Base-by-base conservation (phyloP, 2,113 vertebrate species). In the Psilopsiagon aymara region DNA sequence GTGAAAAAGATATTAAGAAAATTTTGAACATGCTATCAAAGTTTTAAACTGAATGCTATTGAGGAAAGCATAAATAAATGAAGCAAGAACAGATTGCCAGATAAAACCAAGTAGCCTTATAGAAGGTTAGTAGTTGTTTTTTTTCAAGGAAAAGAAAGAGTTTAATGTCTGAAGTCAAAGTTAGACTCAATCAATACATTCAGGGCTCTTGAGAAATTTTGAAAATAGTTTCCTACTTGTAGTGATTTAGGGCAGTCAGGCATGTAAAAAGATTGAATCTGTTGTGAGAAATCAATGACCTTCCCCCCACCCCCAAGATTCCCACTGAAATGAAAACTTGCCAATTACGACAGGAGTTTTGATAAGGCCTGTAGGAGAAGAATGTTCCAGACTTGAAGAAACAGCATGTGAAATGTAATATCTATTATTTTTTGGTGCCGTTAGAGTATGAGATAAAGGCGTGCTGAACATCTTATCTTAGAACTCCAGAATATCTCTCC, bases 231-330 rank as follows among this genome's bases (percentile, higher is more conserved):
- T 96, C 94, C 91, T 96, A 70, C 95, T 96, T 95, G 95, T 92
- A 97, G 95, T 96, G 95, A 97, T 96, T 96, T 97, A 97, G 94
- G 81, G 93, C 93, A 92, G 95, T 87, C 94, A 95, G 91, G 94
- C 96, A 94, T 94, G 92, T 92, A 76, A 96, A 96, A 95, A 97
- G 91, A 95, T 89, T 75, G 91, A 95, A 96, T 91, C 9, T 2
- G 91, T 90, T 94, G 95, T 85, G 93, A 90, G 95, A 96, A 96
- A 95, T 96, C 95, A 94, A 95, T 88, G 88, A 55, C 57, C 81
- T 80, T 25, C 55, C 63, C n/a, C 35, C 10, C 2, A 55, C 53
- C 25, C 8, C 24, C 10, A 94, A 82, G 82, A 90, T 94, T 96
- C 82, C 64, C 79, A 67, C 90, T 85, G 75, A 96, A 97, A 96